Percentiles rank a stretch among this genome's conserved stretches.
Conservation (phyloP, 2,888 invertebrate genomes). For the Drosophila recens region DNA sequence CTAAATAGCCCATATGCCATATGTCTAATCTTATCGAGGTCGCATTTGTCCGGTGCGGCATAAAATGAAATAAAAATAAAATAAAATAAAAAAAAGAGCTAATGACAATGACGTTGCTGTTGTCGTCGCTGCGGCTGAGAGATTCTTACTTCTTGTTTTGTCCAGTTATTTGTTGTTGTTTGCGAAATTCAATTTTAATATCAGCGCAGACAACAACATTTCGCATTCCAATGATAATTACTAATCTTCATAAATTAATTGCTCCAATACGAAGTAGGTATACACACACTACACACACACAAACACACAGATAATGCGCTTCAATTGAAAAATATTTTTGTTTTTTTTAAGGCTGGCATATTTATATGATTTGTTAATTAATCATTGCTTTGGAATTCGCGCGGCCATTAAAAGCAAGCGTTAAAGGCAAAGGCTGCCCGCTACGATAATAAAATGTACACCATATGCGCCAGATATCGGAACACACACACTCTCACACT, state of each 20-base stretch:
- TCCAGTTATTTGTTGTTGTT: constrained; percentile 46
- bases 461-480: constrained; percentile 60
- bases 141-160: constrained; percentile 15
- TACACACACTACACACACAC: not conserved
- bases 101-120: constrained; percentile 64
- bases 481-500: constrained; percentile 11
- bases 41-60: constrained; percentile 69
- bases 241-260: constrained; percentile 77
- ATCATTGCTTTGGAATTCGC: constrained; percentile 75
- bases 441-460: constrained; percentile 64
- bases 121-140: constrained; percentile 46
- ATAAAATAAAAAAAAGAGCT: constrained; percentile 30
- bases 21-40: constrained; percentile 74
- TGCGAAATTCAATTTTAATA: constrained; percentile 76
- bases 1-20: constrained; percentile 36
- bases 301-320: constrained; percentile 39
- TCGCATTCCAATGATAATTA: constrained; percentile 78
- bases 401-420: constrained; percentile 65
- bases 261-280: constrained; percentile 47
- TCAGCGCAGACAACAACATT: constrained; percentile 70
- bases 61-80: constrained; percentile 18
- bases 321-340: constrained; percentile 66
- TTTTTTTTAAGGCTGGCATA: constrained; percentile 56
- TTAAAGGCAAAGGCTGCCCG: constrained; percentile 51
- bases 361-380: constrained; percentile 75